Base-by-base conservation (phyloP, 1,140 invertebrate species). In the Pachypeltis micranthus region DNA sequence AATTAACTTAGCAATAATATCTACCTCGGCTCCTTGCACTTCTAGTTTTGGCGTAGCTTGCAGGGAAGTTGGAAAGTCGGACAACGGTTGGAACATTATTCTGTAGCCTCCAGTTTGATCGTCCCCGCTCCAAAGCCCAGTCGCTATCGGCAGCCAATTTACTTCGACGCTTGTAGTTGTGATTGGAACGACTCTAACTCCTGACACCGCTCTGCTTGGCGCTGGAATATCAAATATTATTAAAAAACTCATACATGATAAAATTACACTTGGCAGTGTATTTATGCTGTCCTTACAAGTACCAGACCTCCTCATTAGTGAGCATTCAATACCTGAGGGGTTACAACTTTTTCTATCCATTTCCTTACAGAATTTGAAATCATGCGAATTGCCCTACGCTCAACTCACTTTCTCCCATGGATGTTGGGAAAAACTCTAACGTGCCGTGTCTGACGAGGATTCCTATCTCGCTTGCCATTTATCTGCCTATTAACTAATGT, bases 161-260 rank as follows among this genome's bases (percentile, higher is more conserved):
- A 93, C 90, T 70, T 88, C 81, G n/a, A 93, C 86, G 74, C 88
- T 91, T 21, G 85, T 90, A 12, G 91, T 91, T 2, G 94, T 96
- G 59, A 96, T 91, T 1, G 94, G 92, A 24, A 92, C 86, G 1
- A 95, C 92, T 77, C 86, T 86, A 1, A 98, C 77, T 55, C 86
- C 84, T 23, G 80, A 79, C 3, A 96, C 91, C 10, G 84, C 83
- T 66, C 83, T 82, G 44, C 89, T 88, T 1, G 96, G 95, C n/a
- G 91, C 91, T 85, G 68, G 25, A 76, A 69, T 66, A 68, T 62
- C 67, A 63, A 55, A 59, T 31, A 16, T 26, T 16, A 59, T 19
- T 39, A 31, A 59, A 34, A 2, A 4, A 28, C 2, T 12, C 51
- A 10, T 21, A 55, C 10, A 55, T 10, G 10, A 54, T 19, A 54